These are phyloP conservation scores for Morone saxatilis DNA, from an alignment of 2,113 vertebrate species.

Conservation along the genomic window DNA sequence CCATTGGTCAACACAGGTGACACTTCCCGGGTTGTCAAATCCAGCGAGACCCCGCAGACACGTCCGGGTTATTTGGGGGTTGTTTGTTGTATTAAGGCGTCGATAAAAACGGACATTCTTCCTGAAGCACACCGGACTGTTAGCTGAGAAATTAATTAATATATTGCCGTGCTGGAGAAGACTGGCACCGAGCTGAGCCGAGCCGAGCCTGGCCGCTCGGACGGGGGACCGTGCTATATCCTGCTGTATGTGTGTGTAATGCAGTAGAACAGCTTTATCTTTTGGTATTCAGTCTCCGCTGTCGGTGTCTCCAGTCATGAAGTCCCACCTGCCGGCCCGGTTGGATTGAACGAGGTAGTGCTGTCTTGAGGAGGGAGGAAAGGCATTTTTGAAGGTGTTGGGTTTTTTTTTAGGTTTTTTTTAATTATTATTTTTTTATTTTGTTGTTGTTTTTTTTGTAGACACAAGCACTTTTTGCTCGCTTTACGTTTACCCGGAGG, in stretches of 20 bases:
- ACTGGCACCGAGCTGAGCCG: conserved; percentile 29
- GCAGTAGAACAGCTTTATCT: conserved; percentile 47
- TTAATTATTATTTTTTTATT: neutral
- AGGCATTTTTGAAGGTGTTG: conserved; percentile 3
- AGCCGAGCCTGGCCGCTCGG: conserved; percentile 39
- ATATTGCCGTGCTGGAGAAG: conserved; percentile 19
- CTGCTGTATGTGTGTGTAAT: conserved; percentile 49
- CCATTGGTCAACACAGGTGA: conserved; percentile 60
- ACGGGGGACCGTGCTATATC: conserved; percentile 21
- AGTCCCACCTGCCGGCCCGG: conserved; percentile 64
- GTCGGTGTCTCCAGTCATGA: conserved; percentile 46
- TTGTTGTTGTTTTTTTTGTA: neutral
- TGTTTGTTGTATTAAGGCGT: conserved; percentile 29
- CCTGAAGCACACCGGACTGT: conserved; percentile 31
- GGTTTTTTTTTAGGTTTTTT: neutral
- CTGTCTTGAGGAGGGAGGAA: neutral
- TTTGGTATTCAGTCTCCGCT: conserved; percentile 13
- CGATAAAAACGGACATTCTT: conserved; percentile 10
- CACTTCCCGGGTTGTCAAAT: conserved; percentile 37
- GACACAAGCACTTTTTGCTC: conserved; percentile 31
- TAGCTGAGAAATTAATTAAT: conserved; percentile 35
- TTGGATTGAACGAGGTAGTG: conserved; percentile 60
- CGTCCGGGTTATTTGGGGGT: conserved; percentile 35
- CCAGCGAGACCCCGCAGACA: conserved; percentile 39
- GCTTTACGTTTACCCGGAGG: conserved; percentile 22